Percentiles rank a stretch among this genome's conserved stretches.
Conservation (phyloP, 2,113 vertebrate species). For the Oreocharis arfaki region DNA sequence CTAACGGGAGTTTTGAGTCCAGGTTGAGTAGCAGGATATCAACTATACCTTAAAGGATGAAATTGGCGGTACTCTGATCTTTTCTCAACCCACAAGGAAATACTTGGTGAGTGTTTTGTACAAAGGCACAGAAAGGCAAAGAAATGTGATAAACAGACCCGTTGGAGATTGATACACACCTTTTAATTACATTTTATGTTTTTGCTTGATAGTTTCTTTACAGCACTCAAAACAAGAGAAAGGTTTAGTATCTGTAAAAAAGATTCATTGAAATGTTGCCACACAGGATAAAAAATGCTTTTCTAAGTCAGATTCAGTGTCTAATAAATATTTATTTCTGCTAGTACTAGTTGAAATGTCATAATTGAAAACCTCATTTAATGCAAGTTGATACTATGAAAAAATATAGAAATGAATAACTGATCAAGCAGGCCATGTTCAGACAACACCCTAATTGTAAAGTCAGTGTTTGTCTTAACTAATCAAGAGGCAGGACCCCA, state of each 20-base stretch:
- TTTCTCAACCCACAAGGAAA: neutral
- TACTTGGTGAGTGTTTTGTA: neutral
- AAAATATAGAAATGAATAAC: neutral
- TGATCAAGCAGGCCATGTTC: neutral
- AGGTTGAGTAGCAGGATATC: neutral
- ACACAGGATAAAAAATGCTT: neutral
- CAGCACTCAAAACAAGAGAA: neutral
- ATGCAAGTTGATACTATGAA: neutral
- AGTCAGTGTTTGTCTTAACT: neutral
- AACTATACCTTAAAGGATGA: neutral
- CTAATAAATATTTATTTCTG: neutral
- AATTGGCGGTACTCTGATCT: neutral
- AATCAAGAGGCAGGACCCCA: neutral
- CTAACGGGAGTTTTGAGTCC: neutral
- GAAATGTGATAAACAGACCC: neutral
- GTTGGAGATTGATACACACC: neutral
- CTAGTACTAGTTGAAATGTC: neutral
- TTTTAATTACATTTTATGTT: slow-evolving; percentile 1
- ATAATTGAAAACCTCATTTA: slow-evolving; percentile 1
- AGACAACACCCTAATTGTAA: neutral
- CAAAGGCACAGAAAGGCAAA: neutral
- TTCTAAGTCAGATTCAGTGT: neutral
- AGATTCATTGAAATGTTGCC: neutral
- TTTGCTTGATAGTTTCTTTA: neutral
- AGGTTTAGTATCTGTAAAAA: neutral